Base-by-base conservation (phyloP, 2,113 vertebrate genomes). In the Axis porcinus region DNA sequence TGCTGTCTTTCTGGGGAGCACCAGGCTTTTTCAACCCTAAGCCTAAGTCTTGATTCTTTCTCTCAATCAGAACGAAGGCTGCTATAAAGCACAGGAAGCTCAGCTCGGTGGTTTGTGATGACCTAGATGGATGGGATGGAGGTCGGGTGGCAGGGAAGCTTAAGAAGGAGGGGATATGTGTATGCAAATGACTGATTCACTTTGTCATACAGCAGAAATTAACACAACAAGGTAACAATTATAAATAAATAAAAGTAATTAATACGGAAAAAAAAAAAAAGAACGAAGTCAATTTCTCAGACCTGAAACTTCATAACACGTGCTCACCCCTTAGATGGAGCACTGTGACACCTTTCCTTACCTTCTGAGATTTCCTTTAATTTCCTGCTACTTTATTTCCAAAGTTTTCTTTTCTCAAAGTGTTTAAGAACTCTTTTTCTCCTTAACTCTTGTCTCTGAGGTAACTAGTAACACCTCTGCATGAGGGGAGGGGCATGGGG, bases 311-410 rank as follows among this genome's bases (percentile, higher is more conserved):
- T 86, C 10, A 11, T 23, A 30, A 23, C 5, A 23, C 23, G 25
- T 3, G 36, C 2, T 2, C 2, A 2, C 30, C 7, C 9, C 13
- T 60, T 43, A 60, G n/a, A 57, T 1, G 1, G 4, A 40, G n/a
- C 64, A 60, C 76, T 33, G 2, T 2, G 3, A 28, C 6, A 2
- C 12, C 23, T 60, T 45, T n/a, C 47, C 55, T 84, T 28, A 36
- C 3, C 14, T 76, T 74, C 11, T 55, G 45, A 33, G n/a, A 70
- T 84, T n/a, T 95, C 45, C 67, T 58, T 43, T 81, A 27, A 33
- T 47, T 25, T 14, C 19, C 2, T 60, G 13, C 13, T 67, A 55
- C 8, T 70, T 86, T 70, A 19, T 84, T 86, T 43, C 40, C 47
- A 12, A 50, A 93, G 36, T 64, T 79, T 7, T 93, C 27, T n/a